These are phyloP conservation scores for Acanthococcus lagerstroemiae DNA, from an alignment of 2,888 invertebrate species.

Conservation along the genomic window DNA sequence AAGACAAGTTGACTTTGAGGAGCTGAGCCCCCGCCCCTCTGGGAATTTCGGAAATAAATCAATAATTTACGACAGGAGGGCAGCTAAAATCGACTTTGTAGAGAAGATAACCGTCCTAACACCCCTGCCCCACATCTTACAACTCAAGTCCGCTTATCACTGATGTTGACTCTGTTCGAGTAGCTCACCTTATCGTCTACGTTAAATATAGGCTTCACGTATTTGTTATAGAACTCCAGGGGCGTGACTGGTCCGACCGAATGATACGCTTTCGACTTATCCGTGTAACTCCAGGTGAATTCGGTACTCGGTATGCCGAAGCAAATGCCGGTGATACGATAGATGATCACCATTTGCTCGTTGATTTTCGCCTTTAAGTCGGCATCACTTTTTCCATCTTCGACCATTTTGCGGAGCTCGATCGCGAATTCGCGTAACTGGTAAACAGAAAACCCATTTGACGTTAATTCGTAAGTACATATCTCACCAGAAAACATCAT, in stretches of 20 bases:
- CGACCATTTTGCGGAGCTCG: slow-evolving; percentile 55
- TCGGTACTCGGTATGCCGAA: slow-evolving; percentile 69
- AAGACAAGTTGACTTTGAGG: no score
- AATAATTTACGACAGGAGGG: no score
- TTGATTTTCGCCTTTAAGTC: slow-evolving; percentile 54
- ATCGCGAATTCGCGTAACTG: slow-evolving; percentile 73
- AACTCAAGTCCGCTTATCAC: no score
- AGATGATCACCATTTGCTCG: slow-evolving; percentile 64
- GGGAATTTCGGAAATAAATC: no score
- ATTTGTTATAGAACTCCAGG: slow-evolving; percentile 65
- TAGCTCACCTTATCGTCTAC: slow-evolving; percentile 70
- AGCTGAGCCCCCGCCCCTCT: no score
- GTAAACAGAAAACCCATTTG: slow-evolving; percentile 37
- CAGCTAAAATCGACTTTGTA: no score
- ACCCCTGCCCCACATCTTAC: no score
- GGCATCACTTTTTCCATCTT: slow-evolving; percentile 50
- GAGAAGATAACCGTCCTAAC: no score
- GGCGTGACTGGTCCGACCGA: slow-evolving; percentile 66
- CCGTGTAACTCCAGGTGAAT: slow-evolving; percentile 77
- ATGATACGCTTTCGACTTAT: slow-evolving; percentile 65
- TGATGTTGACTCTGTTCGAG: no score
- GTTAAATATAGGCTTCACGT: slow-evolving; percentile 67
- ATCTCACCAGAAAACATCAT: neutral
- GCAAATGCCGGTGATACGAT: slow-evolving; percentile 72
- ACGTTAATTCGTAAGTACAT: neutral